phyloP scores from a whole-genome alignment of 2,113 vertebrate genomes.

The Hylia prasina region DNA sequence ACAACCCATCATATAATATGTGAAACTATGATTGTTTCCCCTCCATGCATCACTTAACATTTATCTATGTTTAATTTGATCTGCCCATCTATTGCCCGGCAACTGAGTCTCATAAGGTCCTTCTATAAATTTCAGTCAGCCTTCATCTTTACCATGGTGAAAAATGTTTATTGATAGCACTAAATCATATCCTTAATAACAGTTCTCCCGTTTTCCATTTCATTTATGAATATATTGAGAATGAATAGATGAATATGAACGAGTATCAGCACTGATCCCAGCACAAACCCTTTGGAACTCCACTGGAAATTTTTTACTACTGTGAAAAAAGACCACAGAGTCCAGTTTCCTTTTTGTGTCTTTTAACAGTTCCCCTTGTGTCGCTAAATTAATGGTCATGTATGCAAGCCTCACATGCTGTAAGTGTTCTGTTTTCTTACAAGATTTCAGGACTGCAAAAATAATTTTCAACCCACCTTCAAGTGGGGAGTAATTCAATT shows the following conservation, averaged over 20 bases:
- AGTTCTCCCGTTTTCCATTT: neutral
- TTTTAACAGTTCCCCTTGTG: neutral
- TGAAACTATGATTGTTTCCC: neutral
- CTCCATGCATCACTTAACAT: neutral
- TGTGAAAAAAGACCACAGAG: neutral
- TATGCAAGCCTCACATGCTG: neutral
- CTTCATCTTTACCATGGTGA: constrained; percentile 4
- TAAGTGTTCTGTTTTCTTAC: neutral
- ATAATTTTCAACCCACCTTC: neutral
- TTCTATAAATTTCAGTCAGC: neutral
- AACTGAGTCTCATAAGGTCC: neutral
- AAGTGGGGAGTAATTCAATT: neutral
- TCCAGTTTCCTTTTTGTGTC: neutral
- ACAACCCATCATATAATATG: neutral
- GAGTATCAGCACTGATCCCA: neutral
- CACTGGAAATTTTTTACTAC: neutral
- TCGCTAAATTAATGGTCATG: neutral
- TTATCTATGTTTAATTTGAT: neutral
- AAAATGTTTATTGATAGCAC: neutral
- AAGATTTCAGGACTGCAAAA: neutral
- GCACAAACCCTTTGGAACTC: neutral
- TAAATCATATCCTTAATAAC: neutral
- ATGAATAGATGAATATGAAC: constrained; percentile 9
- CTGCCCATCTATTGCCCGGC: neutral
- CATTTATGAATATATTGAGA: constrained; percentile 12